Evolutionary conservation across 2,888 invertebrate species (phyloP), one percentile per base, ranked within the genome.

Genomic region (Aphidius colemani): DNA sequence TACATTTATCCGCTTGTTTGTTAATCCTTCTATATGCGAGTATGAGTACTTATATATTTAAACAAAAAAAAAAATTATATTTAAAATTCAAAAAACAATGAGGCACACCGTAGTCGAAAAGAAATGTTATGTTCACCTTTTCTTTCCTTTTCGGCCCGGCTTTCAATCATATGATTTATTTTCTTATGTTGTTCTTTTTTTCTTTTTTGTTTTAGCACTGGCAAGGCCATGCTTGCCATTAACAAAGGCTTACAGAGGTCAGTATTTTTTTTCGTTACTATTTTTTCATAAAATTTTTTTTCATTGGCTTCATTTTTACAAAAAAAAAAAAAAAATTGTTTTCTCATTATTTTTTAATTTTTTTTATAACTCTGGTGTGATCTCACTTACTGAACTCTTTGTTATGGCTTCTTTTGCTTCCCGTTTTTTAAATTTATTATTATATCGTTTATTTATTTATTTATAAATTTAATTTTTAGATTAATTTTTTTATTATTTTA

Each of bases 201-300:
- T 85, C 83, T 85, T 85, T 86, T 85, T 86, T 85, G 84, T 86
- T 87, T 87, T 88, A 88, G 88, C 88, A 86, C 91, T 85, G 92
- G 92, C 85, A 92, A 92, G 86, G 90, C 90, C 81, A 87, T 92
- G 85, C 89, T 92, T 83, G 90, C 91, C 85, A 91, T 92, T 86
- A 92, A 91, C 88, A 92, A 91, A 87, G 92, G 92, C 84, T 88
- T 92, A 82, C 91, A 90, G 86, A 88, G 92, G 88, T 88, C 86
- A 88, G 87, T 87, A 86, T 84, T 83, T 84, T 83, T 81, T 69
- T 80, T 79, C 77, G 80, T 79, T 78, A 76, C 75, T 78, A 77
- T 76, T 71, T 70, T 73, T 63, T 63, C 13, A 65, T 65, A 58
- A 65, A 63, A 49, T 55, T 58, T 63, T 74, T 71, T 61, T 61